Conservation (phyloP, 2,113 vertebrate species). For the Phyllostomus hastatus region DNA sequence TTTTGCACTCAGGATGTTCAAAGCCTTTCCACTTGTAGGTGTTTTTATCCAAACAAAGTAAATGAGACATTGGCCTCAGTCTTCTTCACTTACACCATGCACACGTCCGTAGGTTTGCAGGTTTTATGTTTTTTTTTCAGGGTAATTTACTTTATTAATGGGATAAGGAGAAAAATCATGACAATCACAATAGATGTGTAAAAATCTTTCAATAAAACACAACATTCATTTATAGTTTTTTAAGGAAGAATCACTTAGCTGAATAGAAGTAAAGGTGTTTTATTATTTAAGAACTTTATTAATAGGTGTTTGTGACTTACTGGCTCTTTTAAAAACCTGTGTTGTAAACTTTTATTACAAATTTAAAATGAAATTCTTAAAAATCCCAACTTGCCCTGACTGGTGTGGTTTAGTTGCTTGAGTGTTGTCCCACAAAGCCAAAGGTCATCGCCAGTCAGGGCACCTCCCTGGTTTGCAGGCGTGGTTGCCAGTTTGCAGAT, state of each 20-base stretch:
- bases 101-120: background rate
- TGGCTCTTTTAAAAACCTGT: constrained; percentile 82
- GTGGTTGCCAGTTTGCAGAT: background rate
- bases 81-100: background rate
- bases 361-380: background rate
- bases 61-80: background rate
- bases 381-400: background rate
- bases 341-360: background rate
- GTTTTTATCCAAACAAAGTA: background rate
- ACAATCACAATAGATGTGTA: background rate
- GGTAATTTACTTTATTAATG: background rate
- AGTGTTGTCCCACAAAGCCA: too few species aligned
- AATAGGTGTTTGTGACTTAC: constrained; percentile 86
- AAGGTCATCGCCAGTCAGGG: too few species aligned
- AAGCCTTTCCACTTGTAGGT: background rate
- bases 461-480: too few species aligned
- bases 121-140: background rate
- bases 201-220: background rate
- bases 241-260: background rate
- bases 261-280: constrained; percentile 12
- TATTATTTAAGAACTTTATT: constrained; percentile 88
- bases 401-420: too few species aligned
- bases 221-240: background rate
- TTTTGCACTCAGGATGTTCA: background rate
- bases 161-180: background rate